phyloP scores from a whole-genome alignment of 2,888 invertebrate genomes.

The Cephus runcator region DNA sequence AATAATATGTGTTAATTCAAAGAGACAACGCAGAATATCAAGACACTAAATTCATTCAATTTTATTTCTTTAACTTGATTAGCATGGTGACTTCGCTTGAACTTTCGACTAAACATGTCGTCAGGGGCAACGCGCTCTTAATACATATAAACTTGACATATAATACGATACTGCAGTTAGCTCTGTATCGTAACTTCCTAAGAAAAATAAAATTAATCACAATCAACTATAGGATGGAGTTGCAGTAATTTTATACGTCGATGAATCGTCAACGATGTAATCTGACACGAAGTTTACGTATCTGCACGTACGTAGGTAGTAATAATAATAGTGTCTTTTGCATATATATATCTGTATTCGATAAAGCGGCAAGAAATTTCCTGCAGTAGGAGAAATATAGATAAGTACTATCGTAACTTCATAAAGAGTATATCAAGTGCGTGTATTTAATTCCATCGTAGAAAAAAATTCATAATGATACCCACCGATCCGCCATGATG shows the following conservation, averaged over 20 bases:
- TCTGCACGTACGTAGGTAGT: not conserved
- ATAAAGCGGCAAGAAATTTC: not conserved
- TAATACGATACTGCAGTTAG: not conserved
- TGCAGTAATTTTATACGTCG: not conserved
- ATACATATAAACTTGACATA: not conserved
- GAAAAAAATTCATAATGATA: not conserved
- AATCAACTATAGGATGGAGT: not conserved
- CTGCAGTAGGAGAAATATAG: not conserved
- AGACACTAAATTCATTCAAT: not conserved
- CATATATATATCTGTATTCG: not conserved
- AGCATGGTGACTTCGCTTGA: not conserved
- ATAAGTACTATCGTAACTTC: not conserved
- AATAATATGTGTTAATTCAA: not conserved
- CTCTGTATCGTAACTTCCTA: not conserved
- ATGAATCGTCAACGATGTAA: not conserved
- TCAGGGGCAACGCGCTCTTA: conserved; percentile 43
- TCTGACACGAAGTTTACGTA: not conserved
- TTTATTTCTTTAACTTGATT: too few relatives aligned
- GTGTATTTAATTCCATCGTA: not conserved
- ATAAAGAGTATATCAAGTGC: not conserved
- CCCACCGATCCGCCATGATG: not conserved
- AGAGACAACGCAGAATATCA: not conserved
- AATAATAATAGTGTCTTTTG: not conserved
- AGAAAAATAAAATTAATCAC: not conserved
- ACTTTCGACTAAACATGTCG: conserved; percentile 50